Base-by-base conservation (phyloP, 2,113 vertebrate species). In the Plecotus auritus region DNA sequence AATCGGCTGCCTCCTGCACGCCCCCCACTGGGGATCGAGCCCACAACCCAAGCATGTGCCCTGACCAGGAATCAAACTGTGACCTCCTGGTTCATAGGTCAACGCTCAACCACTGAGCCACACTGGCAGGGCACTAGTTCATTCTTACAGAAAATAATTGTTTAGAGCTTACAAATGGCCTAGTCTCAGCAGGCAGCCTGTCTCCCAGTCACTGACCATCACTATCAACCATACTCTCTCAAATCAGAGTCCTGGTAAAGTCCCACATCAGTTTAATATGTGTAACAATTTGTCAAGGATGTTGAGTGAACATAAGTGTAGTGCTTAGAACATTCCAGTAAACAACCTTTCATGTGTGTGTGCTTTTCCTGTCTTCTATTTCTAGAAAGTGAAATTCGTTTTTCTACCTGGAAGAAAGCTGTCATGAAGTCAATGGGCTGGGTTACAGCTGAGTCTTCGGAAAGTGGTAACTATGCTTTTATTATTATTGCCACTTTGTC, bases 341-440 rank as follows among this genome's bases (percentile, higher is more conserved):
- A 92, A 77, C 26, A 59, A 16, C 22, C 54, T 95, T 85, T 91
- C 93, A 89, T 45, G 7, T 45, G 16, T 82, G 18, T 82, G 14
- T 85, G 32, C 73, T 73, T 86, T 91, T 92, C 18, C 45, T 78
- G n/a, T 37, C 45, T 97, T 97, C 20, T 92, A 32, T 95, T 95
- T 98, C 85, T 97, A 99, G 99, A 99, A 98, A 99, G 99, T 14
- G 99, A 99, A 97, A 99, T 98, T 97, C 99, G 99, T 89, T 99
- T 99, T 81, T 98, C 99, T 85, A 99, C 99, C 0, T 99, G 99
- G 99, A 99, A 99, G 98, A 99, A 99, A 97, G 99, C 99, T 16
- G 99, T 99, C 66, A 98, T 99, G 98, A 99, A 98, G 77, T 99
- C 99, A 96, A 99, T 99, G 99, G 99, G 98, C 96, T 99, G 99